A percentile compares a stretch with the other conserved stretches of the same genome.
Conservation (phyloP, 2,113 vertebrate species). For the Scomber colias region DNA sequence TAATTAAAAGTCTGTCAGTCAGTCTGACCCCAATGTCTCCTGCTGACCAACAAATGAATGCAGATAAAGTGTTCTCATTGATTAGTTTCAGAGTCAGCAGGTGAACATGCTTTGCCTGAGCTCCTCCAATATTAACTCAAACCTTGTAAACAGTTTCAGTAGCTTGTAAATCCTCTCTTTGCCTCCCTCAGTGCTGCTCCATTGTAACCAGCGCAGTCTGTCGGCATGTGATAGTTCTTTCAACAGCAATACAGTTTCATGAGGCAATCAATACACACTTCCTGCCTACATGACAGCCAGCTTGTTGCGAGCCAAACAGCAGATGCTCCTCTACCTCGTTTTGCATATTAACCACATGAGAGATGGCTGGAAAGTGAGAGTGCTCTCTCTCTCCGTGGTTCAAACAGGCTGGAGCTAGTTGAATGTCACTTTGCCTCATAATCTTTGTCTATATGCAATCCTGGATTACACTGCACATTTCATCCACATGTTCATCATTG, state of each 20-base stretch:
- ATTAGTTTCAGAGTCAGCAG: conserved; percentile 15
- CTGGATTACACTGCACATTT: too few relatives aligned
- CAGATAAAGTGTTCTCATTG: background rate
- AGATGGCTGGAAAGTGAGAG: conserved; percentile 5
- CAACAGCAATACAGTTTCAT: conserved; percentile 36
- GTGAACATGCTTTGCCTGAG: conserved; percentile 23
- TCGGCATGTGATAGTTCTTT: conserved; percentile 34
- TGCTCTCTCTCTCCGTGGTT: background rate
- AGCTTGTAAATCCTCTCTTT: conserved; percentile 42
- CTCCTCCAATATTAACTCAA: conserved; percentile 32
- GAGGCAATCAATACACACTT: conserved; percentile 37
- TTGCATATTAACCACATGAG: conserved; percentile 47
- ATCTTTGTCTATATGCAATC: background rate
- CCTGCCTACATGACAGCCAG: conserved; percentile 37
- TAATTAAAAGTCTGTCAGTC: too few relatives aligned
- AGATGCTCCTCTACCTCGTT: conserved; percentile 37
- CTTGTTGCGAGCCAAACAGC: conserved; percentile 47
- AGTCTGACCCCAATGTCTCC: too few relatives aligned
- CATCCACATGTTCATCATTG: too few relatives aligned
- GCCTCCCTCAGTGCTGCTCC: conserved; percentile 31
- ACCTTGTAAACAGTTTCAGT: conserved; percentile 35
- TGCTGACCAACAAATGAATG: background rate
- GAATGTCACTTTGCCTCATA: background rate
- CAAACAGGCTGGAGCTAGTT: background rate
- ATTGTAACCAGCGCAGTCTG: conserved; percentile 45